Evolutionary conservation across 2,797 vertebrate species (phyloP), one percentile per base, ranked within the genome.

Genomic region (Neopelma chrysocephalum): DNA sequence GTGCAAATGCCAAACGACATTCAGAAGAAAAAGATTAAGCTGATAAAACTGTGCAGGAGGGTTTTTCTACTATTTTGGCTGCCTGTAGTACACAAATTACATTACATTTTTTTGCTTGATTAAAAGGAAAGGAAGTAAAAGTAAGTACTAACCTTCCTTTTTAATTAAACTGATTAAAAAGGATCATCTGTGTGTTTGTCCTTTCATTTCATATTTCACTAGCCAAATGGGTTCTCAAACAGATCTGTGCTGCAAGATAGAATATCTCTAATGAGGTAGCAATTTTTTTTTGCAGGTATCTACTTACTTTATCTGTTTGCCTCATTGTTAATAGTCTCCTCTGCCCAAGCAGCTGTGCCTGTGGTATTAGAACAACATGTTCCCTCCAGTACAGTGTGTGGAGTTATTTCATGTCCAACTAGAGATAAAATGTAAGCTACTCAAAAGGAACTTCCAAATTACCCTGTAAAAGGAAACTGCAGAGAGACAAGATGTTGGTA

Each of bases 281-380:
- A 97, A 83, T 61, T 61, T 95, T 82, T 82, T 97, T 95, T 96
- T 96, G 92, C 60, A 96, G 93, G 95, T 97, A 93, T 97, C 96
- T 96, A 85, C 79, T 87, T 90, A 72, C 85, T 87, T 93, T 95
- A 93, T 96, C 92, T 94, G 92, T 87, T 81, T 96, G 89, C 45
- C 64, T 97, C 79, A 91, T 96, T 97, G 97, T 94, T 94, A 97
- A 96, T 89, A 97, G 87, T 79, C 91, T 96, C 93, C 76, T 96
- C 91, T 94, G 92, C 96, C 89, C 82, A 88, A 91, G 66, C 78
- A 96, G 87, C 96, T 97, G 85, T 92, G 92, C 83, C 95, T 96
- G 15, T 96, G 86, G 87, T 58, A 90, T 77, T 83, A 97, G 97
- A 98, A 98, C 97, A 97, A 95, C 93, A 89, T 97, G 96, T 98